phyloP scores from a whole-genome alignment of 2,113 vertebrate genomes.

The Oreotrochilus melanogaster region DNA sequence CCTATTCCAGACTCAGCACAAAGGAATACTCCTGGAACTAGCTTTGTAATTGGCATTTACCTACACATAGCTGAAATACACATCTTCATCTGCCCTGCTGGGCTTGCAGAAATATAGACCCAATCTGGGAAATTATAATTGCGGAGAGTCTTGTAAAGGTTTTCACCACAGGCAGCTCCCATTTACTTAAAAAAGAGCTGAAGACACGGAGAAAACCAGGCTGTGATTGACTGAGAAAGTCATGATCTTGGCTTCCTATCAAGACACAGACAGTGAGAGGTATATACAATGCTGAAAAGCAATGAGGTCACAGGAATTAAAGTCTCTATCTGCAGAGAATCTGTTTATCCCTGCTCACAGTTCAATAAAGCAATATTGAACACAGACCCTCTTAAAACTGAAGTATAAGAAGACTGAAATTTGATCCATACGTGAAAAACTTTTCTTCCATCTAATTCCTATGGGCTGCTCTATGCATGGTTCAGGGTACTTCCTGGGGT shows the following conservation, averaged over 20 bases:
- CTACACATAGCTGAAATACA: not conserved
- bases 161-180: not conserved
- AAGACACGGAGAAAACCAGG: not conserved
- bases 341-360: not conserved
- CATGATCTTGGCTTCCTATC: not conserved
- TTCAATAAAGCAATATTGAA: not conserved
- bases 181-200: not conserved
- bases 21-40: not conserved
- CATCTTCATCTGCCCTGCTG: not conserved
- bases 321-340: not conserved
- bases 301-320: not conserved
- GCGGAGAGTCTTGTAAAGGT: not conserved
- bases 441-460: not conserved
- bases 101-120: not conserved
- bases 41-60: not conserved
- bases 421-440: not conserved
- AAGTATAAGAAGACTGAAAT: not conserved
- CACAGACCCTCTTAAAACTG: not conserved
- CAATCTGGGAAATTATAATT: not conserved
- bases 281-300: not conserved
- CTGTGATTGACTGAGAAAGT: not conserved
- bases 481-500: not conserved
- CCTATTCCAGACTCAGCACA: not conserved
- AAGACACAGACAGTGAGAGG: not conserved
- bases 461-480: not conserved